phyloP scores from a whole-genome alignment of 2,113 vertebrate species.

The Murina feae region DNA sequence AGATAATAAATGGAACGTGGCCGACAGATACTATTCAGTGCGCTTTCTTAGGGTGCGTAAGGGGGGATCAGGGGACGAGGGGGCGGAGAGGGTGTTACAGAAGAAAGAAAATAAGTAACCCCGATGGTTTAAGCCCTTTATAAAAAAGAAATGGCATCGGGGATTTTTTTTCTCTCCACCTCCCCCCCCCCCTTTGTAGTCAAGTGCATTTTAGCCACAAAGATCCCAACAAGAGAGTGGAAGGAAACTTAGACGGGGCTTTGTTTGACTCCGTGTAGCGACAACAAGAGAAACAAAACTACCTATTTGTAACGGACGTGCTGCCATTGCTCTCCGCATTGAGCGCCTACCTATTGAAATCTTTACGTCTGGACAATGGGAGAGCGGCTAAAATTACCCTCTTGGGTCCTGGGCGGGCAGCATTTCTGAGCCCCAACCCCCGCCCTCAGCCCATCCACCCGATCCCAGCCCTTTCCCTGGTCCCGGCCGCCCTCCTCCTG shows the following conservation, averaged over 20 bases:
- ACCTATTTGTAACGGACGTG: conserved; percentile 88
- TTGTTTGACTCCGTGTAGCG: conserved; percentile 88
- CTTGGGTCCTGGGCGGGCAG: conserved; percentile 32
- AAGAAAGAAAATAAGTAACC: conserved; percentile 67
- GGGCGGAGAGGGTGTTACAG: conserved; percentile 51
- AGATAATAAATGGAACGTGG: conserved; percentile 63
- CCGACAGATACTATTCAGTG: conserved; percentile 39
- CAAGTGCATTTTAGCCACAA: conserved; percentile 83
- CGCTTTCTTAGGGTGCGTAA: conserved; percentile 42
- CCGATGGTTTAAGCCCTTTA: conserved; percentile 70
- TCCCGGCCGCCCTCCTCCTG: neutral
- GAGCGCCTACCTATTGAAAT: conserved; percentile 80
- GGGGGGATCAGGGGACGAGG: conserved; percentile 33
- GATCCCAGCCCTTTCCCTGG: neutral
- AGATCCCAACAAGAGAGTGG: conserved; percentile 85
- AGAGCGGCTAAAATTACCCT: conserved; percentile 80
- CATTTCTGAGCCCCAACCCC: conserved; percentile 39
- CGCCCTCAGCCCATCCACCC: neutral
- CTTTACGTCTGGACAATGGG: conserved; percentile 76
- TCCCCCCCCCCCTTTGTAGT: conserved; percentile 73
- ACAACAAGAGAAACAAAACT: conserved; percentile 91
- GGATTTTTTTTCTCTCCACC: neutral
- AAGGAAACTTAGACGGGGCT: conserved; percentile 89
- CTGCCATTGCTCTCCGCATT: conserved; percentile 83
- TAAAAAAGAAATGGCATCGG: conserved; percentile 68